Evolutionary conservation across 92 coral and sea anemone species (phyloP), one percentile per base, ranked within the genome.

Genomic region (Diadumene lineata): DNA sequence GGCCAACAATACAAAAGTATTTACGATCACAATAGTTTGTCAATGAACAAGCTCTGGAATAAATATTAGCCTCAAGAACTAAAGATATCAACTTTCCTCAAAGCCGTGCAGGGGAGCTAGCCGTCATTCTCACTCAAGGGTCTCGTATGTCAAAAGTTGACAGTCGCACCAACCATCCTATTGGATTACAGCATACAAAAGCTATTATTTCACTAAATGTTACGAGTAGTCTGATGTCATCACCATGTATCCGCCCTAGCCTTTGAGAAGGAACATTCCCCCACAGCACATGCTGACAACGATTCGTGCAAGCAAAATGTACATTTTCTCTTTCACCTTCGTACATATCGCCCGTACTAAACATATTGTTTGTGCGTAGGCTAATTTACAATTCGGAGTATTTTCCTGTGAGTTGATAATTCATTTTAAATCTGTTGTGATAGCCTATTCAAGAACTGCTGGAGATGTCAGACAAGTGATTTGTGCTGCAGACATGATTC

Each of bases 51-150:
- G 68, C 68, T 38, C 82, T 78, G 82, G 75, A 66, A 67, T 48
- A 78, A 78, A 69, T 78, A 68, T 78, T 78, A 78, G 74, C 68
- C 10, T 18, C 43, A 50, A 43, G 73, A 55, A 33, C 30, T 43
- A 72, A 28, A 28, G 82, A n/a, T 78, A 68, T 78, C 82, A 58
- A 18, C 72, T 78, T 78, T 67, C 82, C 50, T n/a, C 22, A n/a
- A 8, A 57, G 68, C 82, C n/a, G 82, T 50, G 82, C 82, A 78
- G 82, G 82, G 82, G 82, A 78, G 82, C 82, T 68, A 56, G 33
- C 77, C 55, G 56, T 72, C 77, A 72, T 56, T 23, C 33, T 21
- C 65, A n/a, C 23, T 56, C 15, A 28, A 30, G 33, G 77, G 77
- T 72, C 34, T 72, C 77, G 30, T 8, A 57, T 72, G 77, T 31